Evolutionary conservation across 2,888 invertebrate species (phyloP).

Genomic region (Boloria selene): DNA sequence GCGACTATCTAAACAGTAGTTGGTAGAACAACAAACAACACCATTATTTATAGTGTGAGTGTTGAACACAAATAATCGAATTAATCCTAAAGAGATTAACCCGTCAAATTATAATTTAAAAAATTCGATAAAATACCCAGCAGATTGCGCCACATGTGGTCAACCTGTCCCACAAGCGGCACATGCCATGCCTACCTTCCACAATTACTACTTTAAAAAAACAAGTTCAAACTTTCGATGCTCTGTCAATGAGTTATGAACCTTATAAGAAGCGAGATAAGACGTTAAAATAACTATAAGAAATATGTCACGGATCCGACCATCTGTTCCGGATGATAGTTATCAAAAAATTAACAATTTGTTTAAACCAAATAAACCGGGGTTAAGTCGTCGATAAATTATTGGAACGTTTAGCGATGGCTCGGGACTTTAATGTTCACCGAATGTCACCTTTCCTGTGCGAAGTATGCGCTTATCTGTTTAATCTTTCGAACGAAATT

Average conservation of each 20-base stretch:
- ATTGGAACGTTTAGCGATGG: constrained; percentile 71
- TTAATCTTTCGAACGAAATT: constrained; percentile 62
- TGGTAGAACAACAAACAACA: constrained; percentile 3
- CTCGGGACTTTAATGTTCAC: constrained; percentile 69
- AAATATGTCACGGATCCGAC: constrained; percentile 49
- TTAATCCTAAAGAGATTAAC: constrained; percentile 62
- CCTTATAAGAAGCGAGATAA: constrained; percentile 34
- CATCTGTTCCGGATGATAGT: constrained; percentile 80
- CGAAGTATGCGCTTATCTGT: constrained; percentile 67
- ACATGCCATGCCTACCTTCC: constrained; percentile 77
- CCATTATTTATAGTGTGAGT: constrained; percentile 53
- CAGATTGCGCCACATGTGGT: constrained; percentile 81
- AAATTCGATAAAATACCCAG: constrained; percentile 70
- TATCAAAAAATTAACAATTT: constrained; percentile 83
- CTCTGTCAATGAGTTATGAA: constrained; percentile 32
- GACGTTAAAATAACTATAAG: constrained; percentile 42
- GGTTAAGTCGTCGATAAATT: constrained; percentile 77
- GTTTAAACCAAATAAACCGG: constrained; percentile 81
- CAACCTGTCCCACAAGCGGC: constrained; percentile 80
- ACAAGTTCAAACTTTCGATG: constrained; percentile 54
- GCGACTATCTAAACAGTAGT: constrained; percentile 23
- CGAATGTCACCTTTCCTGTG: constrained; percentile 78
- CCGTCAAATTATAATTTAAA: constrained; percentile 69
- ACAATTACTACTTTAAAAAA: constrained; percentile 72
- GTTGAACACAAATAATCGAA: constrained; percentile 60